Evolutionary conservation across 2,797 vertebrate genomes (phyloP).

Genomic region (Simalia tracyae): DNA sequence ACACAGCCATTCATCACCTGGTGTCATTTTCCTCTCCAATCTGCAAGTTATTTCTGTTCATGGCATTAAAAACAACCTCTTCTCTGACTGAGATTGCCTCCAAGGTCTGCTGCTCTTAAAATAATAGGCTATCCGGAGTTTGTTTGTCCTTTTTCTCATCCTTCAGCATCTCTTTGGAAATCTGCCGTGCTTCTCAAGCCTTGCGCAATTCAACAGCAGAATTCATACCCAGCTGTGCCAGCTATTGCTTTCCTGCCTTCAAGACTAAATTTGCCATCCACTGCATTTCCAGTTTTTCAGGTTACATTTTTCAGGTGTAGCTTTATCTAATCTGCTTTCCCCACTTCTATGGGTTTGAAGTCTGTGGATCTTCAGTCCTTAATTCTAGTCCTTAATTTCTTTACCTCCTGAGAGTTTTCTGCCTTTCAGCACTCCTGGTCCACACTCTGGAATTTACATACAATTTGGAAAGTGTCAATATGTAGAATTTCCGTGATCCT

Average conservation of each 20-base stretch:
- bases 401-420: conserved; percentile 36
- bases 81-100: neutral
- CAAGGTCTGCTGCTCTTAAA: neutral
- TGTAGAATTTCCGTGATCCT: conserved; percentile 57
- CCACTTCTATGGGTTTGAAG: conserved; percentile 46
- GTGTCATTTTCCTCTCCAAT: neutral
- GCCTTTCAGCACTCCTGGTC: conserved; percentile 15
- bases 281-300: conserved; percentile 60
- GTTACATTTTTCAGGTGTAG: conserved; percentile 56
- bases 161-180: conserved; percentile 45
- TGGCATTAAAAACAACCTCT: neutral
- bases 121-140: neutral
- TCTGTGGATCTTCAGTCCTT: conserved; percentile 57
- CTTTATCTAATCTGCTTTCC: conserved; percentile 59
- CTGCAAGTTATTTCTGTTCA: fast-evolving
- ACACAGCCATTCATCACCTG: neutral
- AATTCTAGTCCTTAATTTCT: conserved; percentile 53
- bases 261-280: conserved; percentile 58
- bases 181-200: conserved; percentile 52
- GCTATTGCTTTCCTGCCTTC: conserved; percentile 47
- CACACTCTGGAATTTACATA: neutral
- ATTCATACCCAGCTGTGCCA: conserved; percentile 57
- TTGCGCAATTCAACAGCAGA: conserved; percentile 57
- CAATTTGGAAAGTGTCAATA: conserved; percentile 29
- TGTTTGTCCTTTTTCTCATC: conserved; percentile 30